Conservation (phyloP, 2,113 vertebrate genomes). For the Aleadryas rufinucha region DNA sequence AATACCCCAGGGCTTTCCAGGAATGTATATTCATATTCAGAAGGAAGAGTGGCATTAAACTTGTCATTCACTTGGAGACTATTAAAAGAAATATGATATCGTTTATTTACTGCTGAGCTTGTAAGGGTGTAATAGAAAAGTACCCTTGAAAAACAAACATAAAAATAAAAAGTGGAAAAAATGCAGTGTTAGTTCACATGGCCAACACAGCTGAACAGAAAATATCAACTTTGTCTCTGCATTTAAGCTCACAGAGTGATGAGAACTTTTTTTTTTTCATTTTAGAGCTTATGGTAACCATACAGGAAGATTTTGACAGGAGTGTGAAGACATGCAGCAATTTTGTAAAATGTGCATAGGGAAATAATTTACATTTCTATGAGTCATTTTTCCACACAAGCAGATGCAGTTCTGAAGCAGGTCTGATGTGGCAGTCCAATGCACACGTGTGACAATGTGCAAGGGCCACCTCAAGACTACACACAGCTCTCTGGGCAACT, state of each 20-base stretch:
- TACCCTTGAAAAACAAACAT: not conserved
- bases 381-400: not conserved
- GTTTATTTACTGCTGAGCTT: not conserved
- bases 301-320: not conserved
- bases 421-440: not conserved
- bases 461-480: not conserved
- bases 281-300: not conserved
- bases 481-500: not conserved
- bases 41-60: not conserved
- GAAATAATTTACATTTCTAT: not conserved
- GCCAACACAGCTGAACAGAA: not conserved
- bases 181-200: not conserved
- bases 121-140: not conserved
- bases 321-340: not conserved
- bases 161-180: not conserved
- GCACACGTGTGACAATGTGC: rapidly evolving
- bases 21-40: not conserved
- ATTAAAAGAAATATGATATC: not conserved
- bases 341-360: not conserved
- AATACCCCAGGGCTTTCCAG: not conserved
- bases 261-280: not conserved
- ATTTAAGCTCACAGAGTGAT: not conserved
- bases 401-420: not conserved
- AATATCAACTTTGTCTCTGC: not conserved
- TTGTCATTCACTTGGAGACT: not conserved